Conservation (phyloP, 2,888 invertebrate genomes). For the Agrenia bidenticulata region DNA sequence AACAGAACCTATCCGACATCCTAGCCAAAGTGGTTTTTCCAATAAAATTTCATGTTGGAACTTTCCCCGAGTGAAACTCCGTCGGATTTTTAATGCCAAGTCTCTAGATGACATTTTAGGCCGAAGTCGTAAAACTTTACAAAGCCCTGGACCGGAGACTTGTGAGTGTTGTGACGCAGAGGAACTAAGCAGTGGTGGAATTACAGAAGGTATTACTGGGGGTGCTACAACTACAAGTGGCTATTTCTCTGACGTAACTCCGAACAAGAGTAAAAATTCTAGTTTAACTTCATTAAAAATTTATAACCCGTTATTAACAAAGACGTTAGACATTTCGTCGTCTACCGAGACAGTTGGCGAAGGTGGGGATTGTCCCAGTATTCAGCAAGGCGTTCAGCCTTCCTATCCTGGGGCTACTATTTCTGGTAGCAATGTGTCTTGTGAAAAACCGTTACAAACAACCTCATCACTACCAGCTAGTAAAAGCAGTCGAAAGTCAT, state of each 20-base stretch:
- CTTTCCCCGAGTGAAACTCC: constrained; percentile 51
- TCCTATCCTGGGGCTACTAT: not conserved
- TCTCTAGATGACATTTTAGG: constrained; percentile 52
- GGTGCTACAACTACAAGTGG: constrained; percentile 27
- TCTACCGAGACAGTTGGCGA: not conserved
- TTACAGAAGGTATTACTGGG: constrained; percentile 20
- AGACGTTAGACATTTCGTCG: not conserved
- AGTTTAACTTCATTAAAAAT: constrained; percentile 4
- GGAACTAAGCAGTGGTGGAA: not conserved
- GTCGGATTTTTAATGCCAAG: constrained; percentile 51
- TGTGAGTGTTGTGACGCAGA: not conserved
- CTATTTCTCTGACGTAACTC: not conserved
- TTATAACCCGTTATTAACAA: not conserved
- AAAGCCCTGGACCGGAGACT: not conserved
- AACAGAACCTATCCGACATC: too few species aligned
- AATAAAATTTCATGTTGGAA: constrained; percentile 40
- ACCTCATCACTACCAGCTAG: not conserved
- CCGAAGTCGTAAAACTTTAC: not conserved
- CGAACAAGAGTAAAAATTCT: not conserved
- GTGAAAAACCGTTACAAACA: too few species aligned
- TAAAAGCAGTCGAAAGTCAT: not conserved
- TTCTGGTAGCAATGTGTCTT: not conserved
- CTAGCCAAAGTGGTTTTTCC: too few species aligned
- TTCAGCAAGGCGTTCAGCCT: too few species aligned
- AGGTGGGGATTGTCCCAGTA: not conserved